These are phyloP conservation scores for Notodonta ziczac DNA, from an alignment of 2,888 invertebrate species.

Conservation along the genomic window DNA sequence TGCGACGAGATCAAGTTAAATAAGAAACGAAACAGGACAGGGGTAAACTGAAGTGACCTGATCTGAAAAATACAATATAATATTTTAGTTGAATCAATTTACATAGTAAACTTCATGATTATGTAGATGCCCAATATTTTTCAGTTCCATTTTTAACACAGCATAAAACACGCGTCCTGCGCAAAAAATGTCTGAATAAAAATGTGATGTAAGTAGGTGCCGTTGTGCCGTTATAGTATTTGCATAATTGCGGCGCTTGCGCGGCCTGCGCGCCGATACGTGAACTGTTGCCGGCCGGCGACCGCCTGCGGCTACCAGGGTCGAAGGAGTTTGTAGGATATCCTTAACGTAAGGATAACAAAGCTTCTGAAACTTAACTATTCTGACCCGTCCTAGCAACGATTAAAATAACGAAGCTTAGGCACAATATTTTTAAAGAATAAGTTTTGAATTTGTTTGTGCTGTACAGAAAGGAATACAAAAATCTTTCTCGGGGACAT, in stretches of 20 bases:
- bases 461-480: no score
- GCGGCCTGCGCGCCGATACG: constrained; percentile 16
- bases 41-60: no score
- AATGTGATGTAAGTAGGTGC: constrained; percentile 16
- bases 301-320: neutral
- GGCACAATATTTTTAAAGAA: no score
- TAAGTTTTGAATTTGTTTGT: no score
- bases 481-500: no score
- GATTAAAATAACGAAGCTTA: no score
- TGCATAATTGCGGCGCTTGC: constrained; percentile 44
- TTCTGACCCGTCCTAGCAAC: no score
- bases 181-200: constrained; percentile 12
- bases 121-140: constrained; percentile 9
- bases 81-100: neutral
- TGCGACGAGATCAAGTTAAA: no score
- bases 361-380: no score
- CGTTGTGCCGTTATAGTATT: constrained; percentile 31
- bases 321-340: neutral
- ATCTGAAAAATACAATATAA: no score
- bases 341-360: neutral
- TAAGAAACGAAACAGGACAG: no score
- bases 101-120: neutral
- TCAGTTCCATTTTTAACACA: constrained; percentile 6
- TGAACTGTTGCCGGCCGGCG: constrained; percentile 8
- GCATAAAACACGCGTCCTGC: neutral